These are phyloP conservation scores for Trinectes maculatus DNA, from an alignment of 2,113 vertebrate genomes.

Conservation along the genomic window DNA sequence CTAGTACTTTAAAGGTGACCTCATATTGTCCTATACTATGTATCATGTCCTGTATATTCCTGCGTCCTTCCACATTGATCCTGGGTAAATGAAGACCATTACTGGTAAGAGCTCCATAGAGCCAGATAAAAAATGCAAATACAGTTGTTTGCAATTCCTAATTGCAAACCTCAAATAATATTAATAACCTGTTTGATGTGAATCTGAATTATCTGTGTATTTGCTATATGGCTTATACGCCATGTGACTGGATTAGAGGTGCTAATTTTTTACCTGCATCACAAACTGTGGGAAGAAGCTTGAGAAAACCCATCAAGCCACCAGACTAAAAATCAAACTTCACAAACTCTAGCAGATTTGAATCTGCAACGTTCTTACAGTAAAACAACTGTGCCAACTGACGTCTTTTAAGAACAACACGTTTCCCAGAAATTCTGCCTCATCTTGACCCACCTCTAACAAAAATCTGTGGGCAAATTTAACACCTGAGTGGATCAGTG, in stretches of 20 bases:
- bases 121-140: not conserved
- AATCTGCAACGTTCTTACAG: no score
- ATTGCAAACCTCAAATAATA: not conserved
- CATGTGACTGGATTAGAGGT: no score
- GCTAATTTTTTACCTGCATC: no score
- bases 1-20: no score
- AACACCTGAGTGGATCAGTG: not conserved
- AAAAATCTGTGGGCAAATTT: not conserved
- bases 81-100: not conserved
- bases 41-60: not conserved
- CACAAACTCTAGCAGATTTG: no score
- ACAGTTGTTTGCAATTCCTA: not conserved
- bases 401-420: no score
- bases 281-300: no score
- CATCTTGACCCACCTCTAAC: not conserved
- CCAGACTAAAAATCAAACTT: no score
- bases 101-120: not conserved
- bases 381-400: no score
- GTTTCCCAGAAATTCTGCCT: not conserved
- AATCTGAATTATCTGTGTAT: not conserved
- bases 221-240: no score
- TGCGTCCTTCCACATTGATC: not conserved
- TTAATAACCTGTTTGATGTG: not conserved
- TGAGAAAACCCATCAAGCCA: no score
- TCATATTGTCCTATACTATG: not conserved